Base-by-base conservation (phyloP, 2,797 vertebrate species). In the Pelodytes ibericus region DNA sequence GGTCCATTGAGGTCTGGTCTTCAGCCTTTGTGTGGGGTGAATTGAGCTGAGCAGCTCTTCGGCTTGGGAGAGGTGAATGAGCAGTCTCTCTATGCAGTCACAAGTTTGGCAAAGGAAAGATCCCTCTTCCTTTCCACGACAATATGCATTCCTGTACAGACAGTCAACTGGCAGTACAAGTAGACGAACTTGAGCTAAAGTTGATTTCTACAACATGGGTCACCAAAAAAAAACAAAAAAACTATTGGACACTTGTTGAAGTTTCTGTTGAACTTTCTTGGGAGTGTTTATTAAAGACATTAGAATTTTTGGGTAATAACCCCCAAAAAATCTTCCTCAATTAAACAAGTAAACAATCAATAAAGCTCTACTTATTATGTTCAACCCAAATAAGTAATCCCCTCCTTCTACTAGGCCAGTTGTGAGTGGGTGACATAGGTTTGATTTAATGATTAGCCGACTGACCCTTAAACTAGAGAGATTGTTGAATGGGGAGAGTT, bases 21-120 rank as follows among this genome's bases (percentile, higher is more conserved):
- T 94, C 90, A 93, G 95, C 94, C 94, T 98, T 97, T 97, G 96
- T 96, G 94, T 94, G 91, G 90, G 90, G 90, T 97, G 95, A 96
- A 96, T 95, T 95, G 94, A 95, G 94, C 93, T 92, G 91, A 92
- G 88, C 88, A 87, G 90, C 89, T 91, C 87, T 89, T 91, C 92
- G 89, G 87, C 88, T 90, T 88, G 88, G 89, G 90, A 92, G 89
- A 92, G 90, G 91, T 91, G 92, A 93, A 93, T 92, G 91, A 90
- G 85, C 85, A 90, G 88, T 89, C 83, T 90, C 83, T 90, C 88
- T 88, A 84, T 88, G 88, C 90, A 92, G 89, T 92, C 86, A 88
- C 89, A 89, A 89, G 93, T 91, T 92, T 92, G 87, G 88, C 88
- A 89, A 87, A 92, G 89, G 91, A 89, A 90, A 87, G 87, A 88